Base-by-base conservation (phyloP, 2,888 invertebrate species). In the Dynastes tityus region DNA sequence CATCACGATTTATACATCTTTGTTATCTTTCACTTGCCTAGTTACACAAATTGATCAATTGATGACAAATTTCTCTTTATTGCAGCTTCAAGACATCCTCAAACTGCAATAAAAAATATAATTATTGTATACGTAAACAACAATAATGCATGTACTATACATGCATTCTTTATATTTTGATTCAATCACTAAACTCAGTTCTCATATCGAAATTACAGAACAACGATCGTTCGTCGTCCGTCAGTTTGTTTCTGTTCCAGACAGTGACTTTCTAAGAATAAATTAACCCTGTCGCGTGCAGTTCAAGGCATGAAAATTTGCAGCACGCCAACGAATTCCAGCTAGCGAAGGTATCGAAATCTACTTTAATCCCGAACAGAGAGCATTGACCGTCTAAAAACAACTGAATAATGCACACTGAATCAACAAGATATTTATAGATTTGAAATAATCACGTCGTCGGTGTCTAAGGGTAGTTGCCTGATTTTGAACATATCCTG, bases 371-470 rank as follows among this genome's bases (percentile, higher is more conserved):
- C 83, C 81, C 80, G 75, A 77, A 55, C 77, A 55, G 83, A 79
- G 85, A 82, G 82, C 85, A 83, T 84, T 85, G 86, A 85, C 86
- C 85, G 85, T 84, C 85, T 86, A 86, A 86, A 86, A 85, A 84
- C 85, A 84, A 84, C 84, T 82, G 83, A 82, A 83, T 84, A 85
- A 85, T 86, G 84, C 81, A 82, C 83, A 82, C 82, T 85, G 85
- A 86, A 84, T 85, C 86, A 86, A 83, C 83, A 82, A 79, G 81
- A 81, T 86, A 86, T 86, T 85, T 85, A 84, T 86, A 85, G 85
- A 84, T 81, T 80, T 80, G 76, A 76, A 81, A 80, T 80, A 70
- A 63, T 78, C 45, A 40, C 73, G 58, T 58, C 45, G 37, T n/a
- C 8, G 49, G n/a, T 29, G 11, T 22, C 16, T 77, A 77, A 77